A percentile compares a stretch with the other conserved stretches of the same genome.
Evolutionary conservation across 2,797 vertebrate species (phyloP).

Genomic region (Enoplosus armatus): DNA sequence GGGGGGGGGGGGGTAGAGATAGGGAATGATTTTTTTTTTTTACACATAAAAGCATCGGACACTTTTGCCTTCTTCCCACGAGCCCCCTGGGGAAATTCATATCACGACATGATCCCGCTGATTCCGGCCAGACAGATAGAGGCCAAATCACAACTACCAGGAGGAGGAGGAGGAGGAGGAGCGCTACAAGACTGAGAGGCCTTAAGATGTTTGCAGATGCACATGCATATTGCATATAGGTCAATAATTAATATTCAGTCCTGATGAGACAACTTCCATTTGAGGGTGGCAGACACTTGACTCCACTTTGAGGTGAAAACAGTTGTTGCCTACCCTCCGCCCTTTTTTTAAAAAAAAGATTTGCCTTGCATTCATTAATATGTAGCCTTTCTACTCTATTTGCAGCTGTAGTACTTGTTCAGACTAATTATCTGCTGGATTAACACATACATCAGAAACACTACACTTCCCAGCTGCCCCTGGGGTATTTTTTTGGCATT

Average conservation of each 20-base stretch:
- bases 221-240: background rate
- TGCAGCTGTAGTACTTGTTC: constrained; percentile 23
- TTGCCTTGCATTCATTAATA: background rate
- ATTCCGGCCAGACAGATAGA: background rate
- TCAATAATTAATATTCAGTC: background rate
- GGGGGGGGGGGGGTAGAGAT: background rate
- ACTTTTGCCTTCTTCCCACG: background rate
- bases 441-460: constrained; percentile 48
- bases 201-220: background rate
- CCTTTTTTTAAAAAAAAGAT: too few species aligned
- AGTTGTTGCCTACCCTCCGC: background rate
- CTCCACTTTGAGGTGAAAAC: constrained; percentile 10
- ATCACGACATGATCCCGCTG: background rate
- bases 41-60: background rate
- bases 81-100: background rate
- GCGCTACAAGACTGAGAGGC: background rate
- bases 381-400: constrained; percentile 1
- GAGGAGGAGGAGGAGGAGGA: background rate
- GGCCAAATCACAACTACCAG: background rate
- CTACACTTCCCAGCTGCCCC: constrained; percentile 49
- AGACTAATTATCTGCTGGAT: constrained; percentile 49
- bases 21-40: background rate
- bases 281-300: background rate
- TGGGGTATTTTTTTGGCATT: constrained; percentile 47
- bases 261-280: background rate